Conservation (phyloP, 2,888 invertebrate species). For the Gymnoscelis rufifasciata region DNA sequence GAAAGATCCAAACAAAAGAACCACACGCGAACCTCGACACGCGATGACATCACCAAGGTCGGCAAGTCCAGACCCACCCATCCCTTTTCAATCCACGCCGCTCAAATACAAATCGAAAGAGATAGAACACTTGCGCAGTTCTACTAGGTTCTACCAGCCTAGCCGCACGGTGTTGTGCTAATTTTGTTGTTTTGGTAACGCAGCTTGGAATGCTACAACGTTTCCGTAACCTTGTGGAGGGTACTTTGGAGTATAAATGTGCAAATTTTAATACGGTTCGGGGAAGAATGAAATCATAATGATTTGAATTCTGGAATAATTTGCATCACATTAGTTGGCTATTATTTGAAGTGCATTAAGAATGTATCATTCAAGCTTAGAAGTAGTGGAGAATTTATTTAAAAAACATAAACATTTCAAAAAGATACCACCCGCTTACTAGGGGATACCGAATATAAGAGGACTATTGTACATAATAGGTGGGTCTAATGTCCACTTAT, state of each 20-base stretch:
- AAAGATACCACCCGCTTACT: no score
- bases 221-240: conserved; percentile 24
- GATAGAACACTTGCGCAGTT: conserved; percentile 16
- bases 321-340: no score
- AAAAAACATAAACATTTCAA: no score
- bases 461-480: no score
- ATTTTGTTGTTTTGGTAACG: conserved; percentile 26
- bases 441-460: no score
- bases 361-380: no score
- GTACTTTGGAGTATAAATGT: conserved; percentile 12
- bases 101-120: conserved; percentile 11
- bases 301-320: no score
- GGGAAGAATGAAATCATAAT: background rate
- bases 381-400: no score
- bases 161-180: conserved; percentile 9
- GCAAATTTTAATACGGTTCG: background rate
- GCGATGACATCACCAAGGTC: conserved; percentile 72
- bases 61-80: conserved; percentile 34
- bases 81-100: conserved; percentile 17
- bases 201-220: conserved; percentile 16
- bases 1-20: conserved; percentile 22
- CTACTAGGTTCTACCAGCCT: no score
- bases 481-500: no score
- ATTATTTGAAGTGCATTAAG: no score
- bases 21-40: conserved; percentile 46